Evolutionary conservation across 92 coral and sea anemone genomes (phyloP).

Genomic region (Phenganax marumi): DNA sequence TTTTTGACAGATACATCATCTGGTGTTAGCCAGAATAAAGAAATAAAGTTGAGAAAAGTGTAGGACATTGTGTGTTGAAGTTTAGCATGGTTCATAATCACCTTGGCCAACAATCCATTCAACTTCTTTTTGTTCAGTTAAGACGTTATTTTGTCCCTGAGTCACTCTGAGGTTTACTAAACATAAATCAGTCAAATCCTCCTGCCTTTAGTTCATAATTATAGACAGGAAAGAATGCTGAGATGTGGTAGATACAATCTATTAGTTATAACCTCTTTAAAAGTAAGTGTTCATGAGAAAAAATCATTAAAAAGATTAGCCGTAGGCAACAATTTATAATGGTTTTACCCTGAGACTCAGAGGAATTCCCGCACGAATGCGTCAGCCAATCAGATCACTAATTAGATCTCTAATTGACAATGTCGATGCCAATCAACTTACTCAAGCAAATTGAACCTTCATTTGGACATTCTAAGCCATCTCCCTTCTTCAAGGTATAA

Average conservation of each 20-base stretch:
- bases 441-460: slow-evolving; percentile 66
- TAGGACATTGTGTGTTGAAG: neutral
- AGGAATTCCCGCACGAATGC: neutral
- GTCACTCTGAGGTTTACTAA: slow-evolving; percentile 21
- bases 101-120: slow-evolving; percentile 36
- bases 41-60: neutral
- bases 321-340: neutral
- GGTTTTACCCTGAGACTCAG: neutral
- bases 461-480: slow-evolving; percentile 68
- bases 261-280: too few relatives aligned
- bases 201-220: too few relatives aligned
- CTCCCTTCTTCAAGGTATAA: slow-evolving; percentile 47
- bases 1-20: neutral
- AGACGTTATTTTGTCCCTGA: slow-evolving; percentile 7
- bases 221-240: too few relatives aligned
- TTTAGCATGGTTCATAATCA: neutral
- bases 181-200: neutral
- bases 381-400: slow-evolving; percentile 5
- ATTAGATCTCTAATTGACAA: neutral
- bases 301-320: too few relatives aligned
- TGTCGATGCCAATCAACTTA: neutral
- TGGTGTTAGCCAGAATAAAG: neutral
- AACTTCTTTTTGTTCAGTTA: slow-evolving; percentile 14
- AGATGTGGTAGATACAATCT: too few relatives aligned
- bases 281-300: too few relatives aligned